These are phyloP conservation scores for Microchirus variegatus DNA, from an alignment of 2,797 vertebrate species.

Conservation along the genomic window DNA sequence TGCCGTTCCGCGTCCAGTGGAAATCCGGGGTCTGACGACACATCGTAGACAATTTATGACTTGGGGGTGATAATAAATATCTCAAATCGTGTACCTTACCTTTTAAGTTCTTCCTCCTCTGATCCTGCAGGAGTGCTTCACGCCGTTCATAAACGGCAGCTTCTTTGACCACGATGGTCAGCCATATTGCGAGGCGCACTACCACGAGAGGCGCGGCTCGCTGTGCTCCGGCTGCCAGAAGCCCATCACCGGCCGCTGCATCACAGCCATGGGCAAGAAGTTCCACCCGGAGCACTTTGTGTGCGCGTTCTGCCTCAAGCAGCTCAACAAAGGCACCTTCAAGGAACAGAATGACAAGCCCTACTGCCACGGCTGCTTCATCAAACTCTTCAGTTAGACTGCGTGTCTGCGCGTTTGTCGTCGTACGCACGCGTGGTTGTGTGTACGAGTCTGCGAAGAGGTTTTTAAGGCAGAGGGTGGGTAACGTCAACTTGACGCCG, in stretches of 20 bases:
- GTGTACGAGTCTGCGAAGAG: conserved; percentile 30
- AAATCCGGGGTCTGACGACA: no score
- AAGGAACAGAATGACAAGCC: conserved; percentile 98
- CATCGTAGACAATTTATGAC: no score
- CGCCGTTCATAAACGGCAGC: conserved; percentile 92
- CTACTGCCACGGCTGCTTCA: conserved; percentile 94
- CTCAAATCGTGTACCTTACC: background rate
- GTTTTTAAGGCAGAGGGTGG: conserved; percentile 25
- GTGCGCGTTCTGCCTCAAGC: conserved; percentile 97
- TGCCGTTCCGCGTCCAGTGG: no score
- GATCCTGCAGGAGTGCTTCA: conserved; percentile 90
- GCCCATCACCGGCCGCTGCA: conserved; percentile 96
- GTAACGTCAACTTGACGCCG: conserved; percentile 42
- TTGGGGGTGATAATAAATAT: background rate
- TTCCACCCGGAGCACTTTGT: conserved; percentile 98
- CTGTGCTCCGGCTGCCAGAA: conserved; percentile 97
- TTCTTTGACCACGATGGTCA: conserved; percentile 96
- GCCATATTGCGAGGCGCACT: conserved; percentile 95
- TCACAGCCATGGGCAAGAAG: conserved; percentile 97
- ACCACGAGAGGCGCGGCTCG: conserved; percentile 92
- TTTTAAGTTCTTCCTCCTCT: background rate
- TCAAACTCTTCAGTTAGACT: conserved; percentile 94
- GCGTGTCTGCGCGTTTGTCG: conserved; percentile 14
- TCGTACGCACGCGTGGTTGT: conserved; percentile 11
- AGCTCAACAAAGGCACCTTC: conserved; percentile 98